Percentiles rank a stretch among this genome's conserved stretches.
Conservation (phyloP, 2,113 vertebrate genomes). For the Tragelaphus imberbis region DNA sequence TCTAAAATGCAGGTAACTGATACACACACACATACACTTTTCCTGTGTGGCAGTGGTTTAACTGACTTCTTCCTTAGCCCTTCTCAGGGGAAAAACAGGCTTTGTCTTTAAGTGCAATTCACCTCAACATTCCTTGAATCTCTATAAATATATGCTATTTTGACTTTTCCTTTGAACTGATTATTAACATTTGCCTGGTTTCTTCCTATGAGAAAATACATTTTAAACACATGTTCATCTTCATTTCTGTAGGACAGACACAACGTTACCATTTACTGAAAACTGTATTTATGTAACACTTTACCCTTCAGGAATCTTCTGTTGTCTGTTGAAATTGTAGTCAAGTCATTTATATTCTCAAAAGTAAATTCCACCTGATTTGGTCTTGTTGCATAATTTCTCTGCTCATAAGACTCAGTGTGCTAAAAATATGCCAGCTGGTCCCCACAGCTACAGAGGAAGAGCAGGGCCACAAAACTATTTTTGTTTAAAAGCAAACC, state of each 20-base stretch:
- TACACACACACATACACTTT: not conserved
- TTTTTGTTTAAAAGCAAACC: not conserved
- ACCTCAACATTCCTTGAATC: not conserved
- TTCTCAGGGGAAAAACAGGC: not conserved
- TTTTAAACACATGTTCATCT: not conserved
- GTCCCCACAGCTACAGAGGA: not conserved
- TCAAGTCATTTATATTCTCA: not conserved
- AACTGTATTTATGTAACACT: not conserved
- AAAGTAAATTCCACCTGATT: not conserved
- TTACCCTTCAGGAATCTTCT: not conserved
- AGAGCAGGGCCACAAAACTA: not conserved
- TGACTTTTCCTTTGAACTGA: not conserved
- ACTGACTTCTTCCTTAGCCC: not conserved
- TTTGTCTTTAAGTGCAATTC: not conserved
- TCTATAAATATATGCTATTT: not conserved
- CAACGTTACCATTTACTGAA: not conserved
- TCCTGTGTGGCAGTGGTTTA: not conserved
- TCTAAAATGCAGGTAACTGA: not conserved
- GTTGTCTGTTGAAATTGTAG: not conserved
- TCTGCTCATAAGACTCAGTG: not conserved
- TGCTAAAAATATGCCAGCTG: constrained; percentile 10
- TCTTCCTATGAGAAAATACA: not conserved
- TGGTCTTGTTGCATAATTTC: not conserved
- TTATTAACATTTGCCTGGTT: not conserved
- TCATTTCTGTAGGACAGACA: not conserved